Evolutionary conservation across 2,113 vertebrate genomes (phyloP).

Genomic region (Tichodroma muraria): DNA sequence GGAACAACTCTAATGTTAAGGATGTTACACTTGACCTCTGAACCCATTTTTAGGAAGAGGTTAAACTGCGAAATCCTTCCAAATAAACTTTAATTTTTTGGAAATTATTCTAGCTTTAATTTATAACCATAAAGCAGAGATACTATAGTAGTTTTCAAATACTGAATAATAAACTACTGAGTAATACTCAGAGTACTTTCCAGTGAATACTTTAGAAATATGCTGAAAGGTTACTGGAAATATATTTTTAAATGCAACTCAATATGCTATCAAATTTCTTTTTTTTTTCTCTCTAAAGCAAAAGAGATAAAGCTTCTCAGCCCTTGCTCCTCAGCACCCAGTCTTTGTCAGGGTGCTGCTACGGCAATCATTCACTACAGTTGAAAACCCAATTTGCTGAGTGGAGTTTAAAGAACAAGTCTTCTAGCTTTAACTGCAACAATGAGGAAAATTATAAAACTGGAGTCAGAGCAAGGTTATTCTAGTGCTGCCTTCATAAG

Average conservation of each 20-base stretch:
- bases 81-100: not conserved
- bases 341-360: not conserved
- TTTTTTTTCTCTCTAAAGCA: not conserved
- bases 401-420: not conserved
- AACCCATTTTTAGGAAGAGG: not conserved
- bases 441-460: not conserved
- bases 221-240: not conserved
- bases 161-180: not conserved
- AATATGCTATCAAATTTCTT: not conserved
- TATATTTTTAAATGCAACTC: not conserved
- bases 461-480: not conserved
- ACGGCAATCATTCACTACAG: not conserved
- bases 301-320: not conserved
- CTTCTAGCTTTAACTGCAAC: not conserved
- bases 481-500: not conserved
- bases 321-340: not conserved
- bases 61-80: not conserved
- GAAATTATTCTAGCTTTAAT: not conserved
- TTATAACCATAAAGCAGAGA: not conserved
- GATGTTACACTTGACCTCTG: not conserved
- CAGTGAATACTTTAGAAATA: not conserved
- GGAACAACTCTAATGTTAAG: not conserved
- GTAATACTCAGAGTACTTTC: not conserved
- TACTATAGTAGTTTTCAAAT: rapidly evolving
- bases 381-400: not conserved